Percentiles rank a stretch among this genome's conserved stretches.
phyloP scores from a whole-genome alignment of 2,113 vertebrate genomes.

The Motacilla tschutschensis region DNA sequence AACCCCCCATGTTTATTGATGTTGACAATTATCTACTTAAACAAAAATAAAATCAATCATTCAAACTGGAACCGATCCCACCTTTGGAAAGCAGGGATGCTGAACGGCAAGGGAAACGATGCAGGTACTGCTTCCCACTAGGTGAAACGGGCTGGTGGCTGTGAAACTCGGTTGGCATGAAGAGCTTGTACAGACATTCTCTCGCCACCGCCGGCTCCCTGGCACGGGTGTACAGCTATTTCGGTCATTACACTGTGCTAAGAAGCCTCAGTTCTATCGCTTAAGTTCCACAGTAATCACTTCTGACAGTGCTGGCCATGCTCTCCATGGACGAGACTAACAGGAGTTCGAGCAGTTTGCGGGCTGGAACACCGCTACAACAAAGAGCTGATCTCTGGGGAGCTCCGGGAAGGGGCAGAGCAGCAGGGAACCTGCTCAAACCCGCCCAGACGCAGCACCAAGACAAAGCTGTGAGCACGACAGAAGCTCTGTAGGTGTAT shows the following conservation, averaged over 20 bases:
- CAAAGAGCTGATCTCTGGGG: rapidly evolving
- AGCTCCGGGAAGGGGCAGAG: neutral
- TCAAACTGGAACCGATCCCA: neutral
- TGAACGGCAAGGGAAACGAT: neutral
- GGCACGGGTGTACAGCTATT: neutral
- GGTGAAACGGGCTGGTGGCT: too few species aligned
- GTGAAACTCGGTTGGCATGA: rapidly evolving
- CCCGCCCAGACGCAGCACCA: neutral
- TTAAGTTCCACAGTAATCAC: neutral
- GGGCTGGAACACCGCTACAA: neutral
- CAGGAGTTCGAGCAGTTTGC: rapidly evolving
- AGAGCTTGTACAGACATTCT: rapidly evolving
- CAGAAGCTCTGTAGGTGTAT: neutral
- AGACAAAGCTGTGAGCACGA: neutral
- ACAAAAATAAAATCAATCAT: neutral
- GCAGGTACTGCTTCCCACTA: neutral
- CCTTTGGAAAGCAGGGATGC: neutral
- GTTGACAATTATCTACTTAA: neutral
- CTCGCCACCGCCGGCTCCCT: neutral
- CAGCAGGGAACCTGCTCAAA: neutral
- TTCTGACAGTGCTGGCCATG: rapidly evolving
- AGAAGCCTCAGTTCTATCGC: neutral
- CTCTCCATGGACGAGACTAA: neutral
- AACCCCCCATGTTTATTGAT: rapidly evolving
- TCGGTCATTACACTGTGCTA: neutral